Evolutionary conservation across 2,113 vertebrate genomes (phyloP), one percentile per base, ranked within the genome.

Genomic region (Numida meleagris): DNA sequence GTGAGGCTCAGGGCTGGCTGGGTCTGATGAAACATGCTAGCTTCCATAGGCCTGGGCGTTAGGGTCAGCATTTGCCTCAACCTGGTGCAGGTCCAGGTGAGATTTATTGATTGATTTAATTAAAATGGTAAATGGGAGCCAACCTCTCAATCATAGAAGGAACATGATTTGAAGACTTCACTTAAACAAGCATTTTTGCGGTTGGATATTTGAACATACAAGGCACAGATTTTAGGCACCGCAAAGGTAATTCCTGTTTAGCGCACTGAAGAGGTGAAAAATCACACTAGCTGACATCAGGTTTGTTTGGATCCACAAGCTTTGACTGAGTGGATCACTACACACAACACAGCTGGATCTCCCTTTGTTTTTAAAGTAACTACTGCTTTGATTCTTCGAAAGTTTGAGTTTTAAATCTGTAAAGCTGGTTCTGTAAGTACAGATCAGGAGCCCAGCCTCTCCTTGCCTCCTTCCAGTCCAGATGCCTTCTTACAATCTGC

Each of bases 131-230:
- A 72, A 72, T 9, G 31, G n/a, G 15, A 85, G 4, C 4, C n/a
- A 40, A 18, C 27, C 25, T 50, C 46, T 42, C 11, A 7, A 8
- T 7, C 34, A 43, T 2, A 40, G 31, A 50, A 61, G 24, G 51
- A 73, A 59, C 14, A 66, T 0, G 4, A 48, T 31, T 40, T 79
- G 36, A 86, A 82, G 13, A 20, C 7, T 76, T 75, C 0, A 2
- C 42, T 88, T 80, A 29, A 82, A 70, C 7, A 58, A 62, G 6
- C 0, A 24, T 12, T 11, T 86, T 67, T 12, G 17, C 53, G 71
- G n/a, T 36, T 18, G 13, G 1, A 14, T n/a, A 21, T 66, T 74
- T 67, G 36, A 62, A 66, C 12, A 72, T 0, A 0, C 2, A 65
- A 13, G 45, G 33, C 31, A 62, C 1, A 38, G 4, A 16, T 65